Base-by-base conservation (phyloP, 2,888 invertebrate genomes). In the Teleogryllus oceanicus region DNA sequence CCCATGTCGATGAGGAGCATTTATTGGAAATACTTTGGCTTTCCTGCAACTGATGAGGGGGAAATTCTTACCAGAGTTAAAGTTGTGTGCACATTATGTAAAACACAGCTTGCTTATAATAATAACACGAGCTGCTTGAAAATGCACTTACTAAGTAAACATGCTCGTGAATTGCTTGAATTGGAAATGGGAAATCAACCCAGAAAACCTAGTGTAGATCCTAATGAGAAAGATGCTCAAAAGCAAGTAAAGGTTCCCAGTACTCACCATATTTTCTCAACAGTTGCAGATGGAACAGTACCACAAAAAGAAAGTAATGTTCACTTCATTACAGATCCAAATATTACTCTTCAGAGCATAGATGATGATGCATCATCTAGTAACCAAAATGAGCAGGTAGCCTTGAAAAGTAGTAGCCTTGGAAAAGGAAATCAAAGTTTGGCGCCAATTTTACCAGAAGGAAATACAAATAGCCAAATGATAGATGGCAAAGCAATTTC, bases 11-110 rank as follows among this genome's bases (percentile, higher is more conserved):
- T n/a, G n/a, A n/a, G n/a, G n/a, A n/a, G n/a, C 81, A 87, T 88
- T 78, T 89, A 89, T 82, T 89, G 89, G 89, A 88, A 88, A 83
- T 89, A 87, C 83, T 89, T 89, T 84, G 89, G 89, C 13, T 89
- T 89, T 84, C 89, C 89, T 62, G 89, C 89, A 0, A 86, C 86
- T 10, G 88, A 88, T n/a, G 87, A 88, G 2, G 88, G 2, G 88
- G 88, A 87, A 50, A 88, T 88, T 80, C 82, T 83, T 20, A 83
- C 83, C 18, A 82, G 87, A 85, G 85, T 87, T 0, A 88, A 88
- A 84, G 88, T 89, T 21, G 87, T 89, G 75, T 89, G 89, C 80
- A 86, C 88, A 75, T 81, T 89, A 2, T 89, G 89, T 82, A 88
- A 88, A 83, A 88, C 87, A 4, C n/a, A n/a, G n/a, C n/a, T n/a